These are phyloP conservation scores for Tenebrio molitor DNA, from an alignment of 1,140 invertebrate species.

Conservation along the genomic window DNA sequence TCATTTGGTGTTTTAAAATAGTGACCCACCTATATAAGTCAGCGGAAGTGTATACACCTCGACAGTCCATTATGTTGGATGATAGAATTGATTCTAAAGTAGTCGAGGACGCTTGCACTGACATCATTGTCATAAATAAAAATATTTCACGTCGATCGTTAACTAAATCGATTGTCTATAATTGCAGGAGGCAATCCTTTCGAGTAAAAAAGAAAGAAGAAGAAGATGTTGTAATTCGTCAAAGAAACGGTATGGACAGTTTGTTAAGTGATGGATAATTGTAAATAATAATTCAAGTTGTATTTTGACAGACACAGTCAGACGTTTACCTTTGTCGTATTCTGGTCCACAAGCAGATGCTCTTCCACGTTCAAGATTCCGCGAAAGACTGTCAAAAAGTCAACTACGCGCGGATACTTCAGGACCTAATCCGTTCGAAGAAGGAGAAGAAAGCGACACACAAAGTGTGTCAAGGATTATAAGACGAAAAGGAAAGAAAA, in stretches of 20 bases:
- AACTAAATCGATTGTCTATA: constrained; percentile 2
- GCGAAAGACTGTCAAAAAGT: constrained; percentile 42
- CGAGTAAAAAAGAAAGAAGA: constrained; percentile 30
- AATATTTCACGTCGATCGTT: not conserved
- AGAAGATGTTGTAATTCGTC: constrained; percentile 4
- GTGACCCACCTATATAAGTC: constrained; percentile 9
- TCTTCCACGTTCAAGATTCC: constrained; percentile 48
- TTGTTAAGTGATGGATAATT: too few relatives aligned
- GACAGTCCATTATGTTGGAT: not conserved
- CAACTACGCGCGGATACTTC: not conserved
- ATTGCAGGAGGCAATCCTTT: constrained; percentile 24
- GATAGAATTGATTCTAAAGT: not conserved
- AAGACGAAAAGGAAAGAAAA: constrained; percentile 5
- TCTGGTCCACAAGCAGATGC: not conserved
- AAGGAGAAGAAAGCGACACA: not conserved
- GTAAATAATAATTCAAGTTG: not conserved
- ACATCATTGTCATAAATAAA: constrained; percentile 24
- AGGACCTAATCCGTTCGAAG: constrained; percentile 46
- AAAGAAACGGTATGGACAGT: constrained; percentile 14
- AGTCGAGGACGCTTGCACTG: not conserved
- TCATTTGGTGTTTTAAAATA: not conserved
- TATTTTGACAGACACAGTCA: not conserved
- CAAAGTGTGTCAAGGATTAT: not conserved
- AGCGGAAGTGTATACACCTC: constrained; percentile 8
- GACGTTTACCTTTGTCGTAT: constrained; percentile 14